Evolutionary conservation across 2,888 invertebrate species (phyloP).

Genomic region (Helicoverpa assulta): DNA sequence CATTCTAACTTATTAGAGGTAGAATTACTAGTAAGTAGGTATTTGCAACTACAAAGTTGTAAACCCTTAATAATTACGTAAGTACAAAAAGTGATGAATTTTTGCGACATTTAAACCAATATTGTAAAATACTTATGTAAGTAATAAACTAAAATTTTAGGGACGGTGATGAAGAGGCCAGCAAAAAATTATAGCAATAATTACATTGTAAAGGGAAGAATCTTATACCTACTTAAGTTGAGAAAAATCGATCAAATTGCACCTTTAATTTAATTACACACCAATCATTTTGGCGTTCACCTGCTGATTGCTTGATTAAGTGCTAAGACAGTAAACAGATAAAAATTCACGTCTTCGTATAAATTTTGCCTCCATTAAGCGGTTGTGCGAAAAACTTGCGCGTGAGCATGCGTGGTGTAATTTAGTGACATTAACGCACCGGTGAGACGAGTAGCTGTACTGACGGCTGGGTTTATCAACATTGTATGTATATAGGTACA

Average conservation of each 20-base stretch:
- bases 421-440: conserved; percentile 66
- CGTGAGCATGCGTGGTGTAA: conserved; percentile 56
- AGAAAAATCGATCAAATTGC: conserved; percentile 28
- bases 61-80: too few relatives aligned
- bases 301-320: conserved; percentile 52
- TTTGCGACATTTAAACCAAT: background rate
- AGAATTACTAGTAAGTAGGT: too few relatives aligned
- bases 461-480: conserved; percentile 17
- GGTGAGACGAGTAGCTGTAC: conserved; percentile 55
- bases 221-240: background rate
- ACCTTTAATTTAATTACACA: conserved; percentile 42
- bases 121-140: too few relatives aligned
- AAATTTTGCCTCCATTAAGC: conserved; percentile 49
- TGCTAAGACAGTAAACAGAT: conserved; percentile 33
- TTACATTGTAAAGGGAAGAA: background rate
- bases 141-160: too few relatives aligned
- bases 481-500: conserved; percentile 2
- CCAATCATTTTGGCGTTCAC: conserved; percentile 33
- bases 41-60: too few relatives aligned
- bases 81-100: background rate
- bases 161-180: background rate
- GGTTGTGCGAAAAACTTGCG: conserved; percentile 44
- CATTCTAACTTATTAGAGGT: too few relatives aligned
- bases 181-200: conserved; percentile 4
- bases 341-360: conserved; percentile 42